Evolutionary conservation across 1,140 invertebrate genomes (phyloP), one percentile per base, ranked within the genome.

Genomic region (Vollenhovia emeryi): DNA sequence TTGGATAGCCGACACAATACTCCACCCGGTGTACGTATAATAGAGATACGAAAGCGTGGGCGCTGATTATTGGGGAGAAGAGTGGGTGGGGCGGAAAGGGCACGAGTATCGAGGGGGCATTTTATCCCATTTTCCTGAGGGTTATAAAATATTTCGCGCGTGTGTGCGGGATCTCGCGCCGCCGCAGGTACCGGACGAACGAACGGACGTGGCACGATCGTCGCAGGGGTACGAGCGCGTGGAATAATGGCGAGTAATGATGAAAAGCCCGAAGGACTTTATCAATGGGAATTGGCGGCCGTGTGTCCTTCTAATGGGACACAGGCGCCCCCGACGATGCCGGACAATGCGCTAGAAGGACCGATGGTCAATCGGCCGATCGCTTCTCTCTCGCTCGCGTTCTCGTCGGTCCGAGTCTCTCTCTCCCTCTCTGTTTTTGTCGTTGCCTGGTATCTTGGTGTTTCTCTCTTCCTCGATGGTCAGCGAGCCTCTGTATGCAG

Each of bases 271-370:
- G 69, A 76, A 92, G 90, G 86, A 89, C 82, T 89, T 89, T 90
- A 90, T 92, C 90, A 93, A 93, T 92, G 89, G 87, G 83, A 93
- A 93, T 93, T 91, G 91, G 90, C 74, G 86, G 62, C 55, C 86
- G 73, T 83, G 90, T 78, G 88, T 90, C 84, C 78, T 87, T 86
- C 89, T 93, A 93, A 93, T 93, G 86, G 90, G 36, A 71, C 78
- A 86, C 87, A 78, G 74, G 59, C 21, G 43, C 62, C 66, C 78
- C 68, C 85, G 80, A 60, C 68, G 84, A 83, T 18, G 75, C 84
- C 68, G 89, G 88, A 93, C 92, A 93, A 93, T 91, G 85, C 86
- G 48, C 66, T 55, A 52, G 30, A 64, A 88, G 83, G 83, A 78
- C 88, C 89, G 89, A 90, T 92, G 92, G 92, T 92, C 92, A 92